Percentiles rank a stretch among this genome's conserved stretches.
Conservation (phyloP, 2,797 vertebrate genomes). For the Catamblyrhynchus diadema region DNA sequence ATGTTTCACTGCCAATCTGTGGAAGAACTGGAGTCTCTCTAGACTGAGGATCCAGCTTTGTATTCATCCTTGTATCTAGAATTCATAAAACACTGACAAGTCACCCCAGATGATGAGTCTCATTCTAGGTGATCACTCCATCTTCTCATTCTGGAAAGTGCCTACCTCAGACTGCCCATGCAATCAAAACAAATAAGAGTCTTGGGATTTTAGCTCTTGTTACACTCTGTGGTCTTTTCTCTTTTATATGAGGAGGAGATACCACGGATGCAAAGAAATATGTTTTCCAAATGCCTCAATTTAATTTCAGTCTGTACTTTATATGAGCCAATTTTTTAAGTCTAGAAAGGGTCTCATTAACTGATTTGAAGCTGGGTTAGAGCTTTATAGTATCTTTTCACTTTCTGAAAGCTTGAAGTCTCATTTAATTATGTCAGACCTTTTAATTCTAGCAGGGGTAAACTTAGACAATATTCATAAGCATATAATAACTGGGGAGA, state of each 20-base stretch:
- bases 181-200: slow-evolving; percentile 1
- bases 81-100: background rate
- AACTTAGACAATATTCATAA: background rate
- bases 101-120: background rate
- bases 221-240: background rate
- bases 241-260: background rate
- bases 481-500: background rate
- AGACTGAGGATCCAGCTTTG: background rate
- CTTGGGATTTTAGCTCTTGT: background rate
- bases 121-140: background rate
- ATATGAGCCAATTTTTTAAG: background rate
- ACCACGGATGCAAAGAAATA: background rate
- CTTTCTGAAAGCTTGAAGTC: background rate
- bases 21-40: background rate
- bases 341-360: background rate
- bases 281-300: background rate
- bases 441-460: background rate
- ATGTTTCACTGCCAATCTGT: background rate
- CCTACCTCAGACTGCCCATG: background rate
- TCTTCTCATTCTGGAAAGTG: background rate
- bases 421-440: background rate
- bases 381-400: background rate
- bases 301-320: slow-evolving; percentile 1
- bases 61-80: background rate
- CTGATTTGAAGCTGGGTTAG: background rate